Evolutionary conservation across 2,797 vertebrate species (phyloP).

Genomic region (Etheostoma perlongum): DNA sequence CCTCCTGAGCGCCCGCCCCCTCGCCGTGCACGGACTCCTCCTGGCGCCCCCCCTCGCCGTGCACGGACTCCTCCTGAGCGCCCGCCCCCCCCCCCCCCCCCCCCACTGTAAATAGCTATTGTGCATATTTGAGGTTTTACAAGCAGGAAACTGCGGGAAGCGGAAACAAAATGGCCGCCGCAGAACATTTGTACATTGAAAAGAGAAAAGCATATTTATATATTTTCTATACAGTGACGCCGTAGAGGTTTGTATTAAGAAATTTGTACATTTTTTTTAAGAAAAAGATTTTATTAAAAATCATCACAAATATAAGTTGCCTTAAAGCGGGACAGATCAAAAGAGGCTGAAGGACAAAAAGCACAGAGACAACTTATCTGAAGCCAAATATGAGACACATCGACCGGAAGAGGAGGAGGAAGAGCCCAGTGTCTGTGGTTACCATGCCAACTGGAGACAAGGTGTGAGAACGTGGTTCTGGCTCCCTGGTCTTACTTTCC

Average conservation of each 20-base stretch:
- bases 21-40: too few species aligned
- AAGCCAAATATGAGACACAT: conserved; percentile 87
- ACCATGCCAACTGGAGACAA: conserved; percentile 42
- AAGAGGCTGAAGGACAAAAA: conserved; percentile 82
- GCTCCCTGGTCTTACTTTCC: conserved; percentile 34
- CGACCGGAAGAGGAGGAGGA: conserved; percentile 15
- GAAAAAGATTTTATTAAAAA: conserved; percentile 92
- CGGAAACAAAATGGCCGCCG: conserved; percentile 64
- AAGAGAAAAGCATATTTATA: conserved; percentile 97
- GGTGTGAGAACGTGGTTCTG: conserved; percentile 38
- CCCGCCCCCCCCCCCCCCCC: conserved; percentile 43
- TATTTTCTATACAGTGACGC: conserved; percentile 98
- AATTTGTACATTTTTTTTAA: conserved; percentile 94
- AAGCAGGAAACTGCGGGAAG: conserved; percentile 77
- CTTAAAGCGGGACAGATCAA: conserved; percentile 89
- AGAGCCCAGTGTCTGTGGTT: conserved; percentile 49
- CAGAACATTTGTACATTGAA: conserved; percentile 93
- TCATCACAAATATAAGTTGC: conserved; percentile 95
- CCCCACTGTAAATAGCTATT: conserved; percentile 89
- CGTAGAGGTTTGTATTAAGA: conserved; percentile 95
- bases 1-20: too few species aligned
- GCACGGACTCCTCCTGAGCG: too few species aligned
- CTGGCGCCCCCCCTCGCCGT: too few species aligned
- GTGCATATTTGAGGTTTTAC: conserved; percentile 82
- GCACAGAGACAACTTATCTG: conserved; percentile 69